Base-by-base conservation (phyloP, 2,797 vertebrate genomes). In the Alca torda region DNA sequence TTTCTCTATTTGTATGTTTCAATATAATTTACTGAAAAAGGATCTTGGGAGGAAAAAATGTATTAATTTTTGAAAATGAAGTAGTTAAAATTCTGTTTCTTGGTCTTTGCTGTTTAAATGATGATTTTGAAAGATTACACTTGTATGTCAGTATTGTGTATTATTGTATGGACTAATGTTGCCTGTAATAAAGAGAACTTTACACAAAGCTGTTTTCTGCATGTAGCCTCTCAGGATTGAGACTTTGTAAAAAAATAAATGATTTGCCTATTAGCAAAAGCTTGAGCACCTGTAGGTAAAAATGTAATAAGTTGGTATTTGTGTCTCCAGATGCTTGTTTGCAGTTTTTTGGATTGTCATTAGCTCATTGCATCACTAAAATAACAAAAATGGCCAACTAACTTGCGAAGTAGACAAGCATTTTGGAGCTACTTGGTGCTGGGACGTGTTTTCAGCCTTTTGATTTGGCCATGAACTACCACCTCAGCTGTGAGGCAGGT, bases 131-230 rank as follows among this genome's bases (percentile, higher is more conserved):
- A 97, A 97, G 97, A 98, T 97, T 98, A 98, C 92, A 97, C 98
- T 98, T 98, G 98, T 98, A 98, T 97, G 97, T 98, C 98, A 98
- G 98, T 99, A 98, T 99, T 98, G 97, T 99, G 98, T 98, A 98
- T 97, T 98, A 98, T 95, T 98, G 98, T 98, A 98, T 98, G 97
- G 97, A 98, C 97, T 98, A 98, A 98, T 98, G 98, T 97, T 98
- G 98, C 98, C 98, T 98, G 98, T 98, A 99, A 98, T 99, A 99
- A 99, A 96, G 79, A 96, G 93, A 97, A 97, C 96, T 98, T 98
- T 98, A 97, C 98, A 98, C 91, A 96, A 89, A 97, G 81, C 87
- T 92, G 77, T 96, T 97, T 95, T 90, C 81, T 95, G 95, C 94
- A 95, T 90, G 86, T 89, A 92, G 81, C 96, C 74, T 96, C 60